Percentiles rank a stretch among this genome's conserved stretches.
Conservation (phyloP, 2,888 invertebrate species). For the Prosapia bicincta region DNA sequence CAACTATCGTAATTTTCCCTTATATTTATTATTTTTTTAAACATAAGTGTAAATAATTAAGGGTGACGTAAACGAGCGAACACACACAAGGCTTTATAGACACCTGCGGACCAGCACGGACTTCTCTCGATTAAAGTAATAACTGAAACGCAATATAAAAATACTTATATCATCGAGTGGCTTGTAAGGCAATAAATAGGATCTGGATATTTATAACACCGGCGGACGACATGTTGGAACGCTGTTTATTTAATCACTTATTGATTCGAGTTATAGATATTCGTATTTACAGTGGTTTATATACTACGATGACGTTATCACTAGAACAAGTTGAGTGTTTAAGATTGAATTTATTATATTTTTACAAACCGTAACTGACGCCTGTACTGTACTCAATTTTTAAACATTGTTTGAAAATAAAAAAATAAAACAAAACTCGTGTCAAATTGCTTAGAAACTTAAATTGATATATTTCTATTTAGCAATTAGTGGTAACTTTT, state of each 20-base stretch:
- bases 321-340: no score
- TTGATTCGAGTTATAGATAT: not conserved
- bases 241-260: not conserved
- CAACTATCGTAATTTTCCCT: not conserved
- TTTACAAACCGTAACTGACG: no score
- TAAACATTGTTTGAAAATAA: no score
- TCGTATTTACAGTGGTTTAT: not conserved
- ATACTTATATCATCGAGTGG: not conserved
- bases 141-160: not conserved
- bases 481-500: no score
- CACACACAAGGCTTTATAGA: not conserved
- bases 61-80: not conserved
- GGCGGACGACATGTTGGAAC: not conserved
- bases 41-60: not conserved
- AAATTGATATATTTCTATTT: no score
- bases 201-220: not conserved
- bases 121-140: not conserved
- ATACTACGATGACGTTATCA: no score
- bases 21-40: not conserved
- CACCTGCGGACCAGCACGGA: not conserved
- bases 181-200: not conserved
- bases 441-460: no score
- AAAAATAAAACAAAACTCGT: no score
- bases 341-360: no score
- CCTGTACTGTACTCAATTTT: no score